Base-by-base conservation (phyloP, 1,140 invertebrate species). In the Brachystomella parvula region DNA sequence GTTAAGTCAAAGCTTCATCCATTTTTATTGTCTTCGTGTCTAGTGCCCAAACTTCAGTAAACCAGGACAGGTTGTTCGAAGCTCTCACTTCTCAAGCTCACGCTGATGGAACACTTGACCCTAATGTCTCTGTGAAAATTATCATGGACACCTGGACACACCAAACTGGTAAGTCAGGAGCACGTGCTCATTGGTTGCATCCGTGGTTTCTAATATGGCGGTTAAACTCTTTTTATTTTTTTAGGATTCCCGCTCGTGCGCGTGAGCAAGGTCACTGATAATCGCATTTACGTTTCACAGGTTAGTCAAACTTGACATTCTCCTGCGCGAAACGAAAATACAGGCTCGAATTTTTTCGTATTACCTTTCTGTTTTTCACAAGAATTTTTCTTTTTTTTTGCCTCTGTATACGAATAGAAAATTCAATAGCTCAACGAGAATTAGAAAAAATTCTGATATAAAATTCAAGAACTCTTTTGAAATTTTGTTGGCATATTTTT, bases 71-170 rank as follows among this genome's bases (percentile, higher is more conserved):
- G 73, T 78, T 94, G 0, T 91, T 87, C 82, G 60, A 77, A 0
- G 81, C 83, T 1, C 82, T 92, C 71, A 82, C 83, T 0, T 75
- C 77, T 29, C 30, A 61, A 28, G 76, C 80, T 65, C 80, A 81
- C 0, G 79, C 80, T 3, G 76, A 79, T 57, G 83, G 83, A 47
- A 77, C 80, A 0, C 35, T 21, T 0, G 79, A 83, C 9, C 78
- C 90, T 19, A 81, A 82, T 63, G 80, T 88, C 0, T 85, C 84
- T 0, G 83, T 92, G 0, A 84, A 84, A 69, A 80, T 82, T 61
- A 87, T 92, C 32, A 90, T 92, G 89, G 89, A 94, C 73, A 92
- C 90, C 0, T 96, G 92, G 92, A 93, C 90, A 0, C 76, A 92
- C 9, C 90, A 94, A 78, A 33, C 19, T 63, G 1, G n/a, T 70